These are phyloP conservation scores for Harlomillsia oculata DNA, from an alignment of 1,140 invertebrate species.

Conservation along the genomic window DNA sequence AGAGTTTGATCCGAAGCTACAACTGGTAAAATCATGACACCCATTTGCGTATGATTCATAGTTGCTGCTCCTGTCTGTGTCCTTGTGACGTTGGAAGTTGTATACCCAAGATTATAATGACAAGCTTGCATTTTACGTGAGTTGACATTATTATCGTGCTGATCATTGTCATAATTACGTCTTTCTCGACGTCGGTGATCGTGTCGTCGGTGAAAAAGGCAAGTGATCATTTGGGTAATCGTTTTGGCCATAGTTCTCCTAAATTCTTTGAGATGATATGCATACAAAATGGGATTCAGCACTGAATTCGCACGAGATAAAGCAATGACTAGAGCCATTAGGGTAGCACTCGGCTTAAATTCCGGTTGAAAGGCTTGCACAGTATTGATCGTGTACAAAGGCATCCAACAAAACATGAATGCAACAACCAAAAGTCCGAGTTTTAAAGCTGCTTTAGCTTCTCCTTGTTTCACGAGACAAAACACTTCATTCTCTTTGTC, in stretches of 20 bases:
- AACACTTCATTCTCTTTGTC: conserved; percentile 43
- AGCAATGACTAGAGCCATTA: conserved; percentile 63
- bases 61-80: too few relatives aligned
- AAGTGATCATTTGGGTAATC: too few relatives aligned
- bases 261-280: conserved; percentile 79
- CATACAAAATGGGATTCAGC: conserved; percentile 76
- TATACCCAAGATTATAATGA: too few relatives aligned
- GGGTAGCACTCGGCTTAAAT: conserved; percentile 38
- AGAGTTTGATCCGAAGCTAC: too few relatives aligned
- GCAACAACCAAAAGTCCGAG: conserved; percentile 78
- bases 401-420: conserved; percentile 72
- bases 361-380: conserved; percentile 47
- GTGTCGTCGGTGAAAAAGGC: too few relatives aligned
- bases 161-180: too few relatives aligned
- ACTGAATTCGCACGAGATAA: conserved; percentile 79
- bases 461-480: conserved; percentile 59
- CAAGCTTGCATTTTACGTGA: too few relatives aligned
- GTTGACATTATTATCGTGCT: too few relatives aligned
- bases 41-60: too few relatives aligned
- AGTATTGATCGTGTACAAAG: conserved; percentile 80
- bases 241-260: conserved; percentile 29
- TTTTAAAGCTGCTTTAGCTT: conserved; percentile 82
- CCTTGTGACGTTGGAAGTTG: too few relatives aligned
- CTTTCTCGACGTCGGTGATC: too few relatives aligned
- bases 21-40: too few relatives aligned